These are phyloP conservation scores for Mesorhabditis sp. DNA, from an alignment of 2,888 invertebrate genomes.

Conservation along the genomic window DNA sequence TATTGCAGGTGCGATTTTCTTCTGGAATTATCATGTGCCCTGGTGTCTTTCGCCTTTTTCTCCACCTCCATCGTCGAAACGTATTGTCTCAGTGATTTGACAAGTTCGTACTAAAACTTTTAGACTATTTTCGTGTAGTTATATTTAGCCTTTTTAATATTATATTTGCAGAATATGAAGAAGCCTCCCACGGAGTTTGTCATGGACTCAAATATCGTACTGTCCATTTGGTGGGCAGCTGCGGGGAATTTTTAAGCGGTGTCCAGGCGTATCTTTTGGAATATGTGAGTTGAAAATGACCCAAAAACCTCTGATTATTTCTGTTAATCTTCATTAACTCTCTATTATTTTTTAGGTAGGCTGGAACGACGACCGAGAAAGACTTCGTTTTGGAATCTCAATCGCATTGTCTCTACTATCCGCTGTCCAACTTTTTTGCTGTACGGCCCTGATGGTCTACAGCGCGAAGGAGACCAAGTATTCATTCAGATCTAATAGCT, in stretches of 20 bases:
- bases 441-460: slow-evolving; percentile 32
- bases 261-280: slow-evolving; percentile 28
- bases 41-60: slow-evolving; percentile 31
- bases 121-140: slow-evolving; percentile 7
- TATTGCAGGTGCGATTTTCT: slow-evolving; percentile 39
- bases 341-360: background rate
- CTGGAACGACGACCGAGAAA: slow-evolving; percentile 17
- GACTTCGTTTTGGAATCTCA: slow-evolving; percentile 26
- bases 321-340: slow-evolving; percentile 16
- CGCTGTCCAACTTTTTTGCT: slow-evolving; percentile 28
- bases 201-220: slow-evolving; percentile 38
- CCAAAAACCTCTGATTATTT: background rate
- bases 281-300: slow-evolving; percentile 29
- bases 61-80: slow-evolving; percentile 35
- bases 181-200: slow-evolving; percentile 33
- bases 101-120: slow-evolving; percentile 13
- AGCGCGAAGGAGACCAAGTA: slow-evolving; percentile 41
- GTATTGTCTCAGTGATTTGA: slow-evolving; percentile 35
- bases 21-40: slow-evolving; percentile 30
- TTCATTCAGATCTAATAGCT: slow-evolving; percentile 6
- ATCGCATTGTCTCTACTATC: slow-evolving; percentile 29
- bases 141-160: background rate
- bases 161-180: slow-evolving; percentile 21
- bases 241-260: slow-evolving; percentile 27
- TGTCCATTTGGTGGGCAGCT: slow-evolving; percentile 24